Base-by-base conservation (phyloP, 1,140 invertebrate genomes). In the Drosophila willistoni region DNA sequence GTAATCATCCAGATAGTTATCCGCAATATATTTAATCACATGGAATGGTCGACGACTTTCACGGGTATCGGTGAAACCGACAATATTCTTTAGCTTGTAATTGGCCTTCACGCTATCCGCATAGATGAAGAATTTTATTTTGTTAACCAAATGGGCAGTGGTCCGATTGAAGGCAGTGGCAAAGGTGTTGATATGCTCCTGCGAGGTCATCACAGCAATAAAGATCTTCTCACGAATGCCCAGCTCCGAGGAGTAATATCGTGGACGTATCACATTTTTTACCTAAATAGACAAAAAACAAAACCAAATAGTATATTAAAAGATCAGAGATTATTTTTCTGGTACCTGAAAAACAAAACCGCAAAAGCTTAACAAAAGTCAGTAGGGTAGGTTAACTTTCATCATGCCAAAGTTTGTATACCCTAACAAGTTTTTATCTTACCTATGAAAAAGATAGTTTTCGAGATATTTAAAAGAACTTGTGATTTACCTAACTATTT, bases 211-310 rank as follows among this genome's bases (percentile, higher is more conserved):
- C 47, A 98, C 94, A 2, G 95, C 97, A 17, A 98, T 95, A 81
- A 98, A 96, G n/a, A 98, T 90, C 90, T 97, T 97, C 36, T 98
- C 96, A 55, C 95, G 94, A 56, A 99, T 98, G 1, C 97, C 97
- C 36, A 99, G 94, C 92, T 99, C 98, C 0, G 97, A 98, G 12
- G 96, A 97, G 92, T 98, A 98, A 93, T 98, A 99, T 34, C 97
- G 93, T 1, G 97, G 97, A 6, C 98, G 94, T 36, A 96, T 93
- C 61, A 97, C 91, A 74, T 90, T 93, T 79, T 92, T 92, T 1
- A 90, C 91, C 87, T 92, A 44, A 6, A 29, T 0, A 5, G 6
- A 33, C 22, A 25, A 44, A 22, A 12, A 22, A 22, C 29, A 14
- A 51, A 10, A 29, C 5, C 29, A 29, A 29, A 25, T 25, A 3